phyloP scores from a whole-genome alignment of 2,797 vertebrate species.

The Pipistrellus kuhlii region DNA sequence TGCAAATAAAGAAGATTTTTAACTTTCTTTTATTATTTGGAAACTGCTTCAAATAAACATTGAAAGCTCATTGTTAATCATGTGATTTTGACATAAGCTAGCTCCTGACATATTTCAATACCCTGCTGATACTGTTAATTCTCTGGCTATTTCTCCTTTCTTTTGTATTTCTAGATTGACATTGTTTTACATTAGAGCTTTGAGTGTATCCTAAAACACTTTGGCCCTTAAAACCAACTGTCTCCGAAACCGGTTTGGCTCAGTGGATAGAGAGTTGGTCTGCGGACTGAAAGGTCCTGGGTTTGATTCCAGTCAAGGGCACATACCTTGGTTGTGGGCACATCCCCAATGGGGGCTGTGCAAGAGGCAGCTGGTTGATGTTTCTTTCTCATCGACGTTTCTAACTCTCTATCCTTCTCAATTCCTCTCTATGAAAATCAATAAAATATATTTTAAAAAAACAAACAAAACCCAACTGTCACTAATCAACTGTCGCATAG shows the following conservation, averaged over 20 bases:
- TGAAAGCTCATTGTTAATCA: not conserved
- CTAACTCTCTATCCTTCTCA: too few species aligned
- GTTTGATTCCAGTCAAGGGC: too few species aligned
- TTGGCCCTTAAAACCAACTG: not conserved
- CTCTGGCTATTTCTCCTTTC: not conserved
- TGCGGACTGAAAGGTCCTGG: too few species aligned
- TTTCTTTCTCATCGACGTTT: too few species aligned
- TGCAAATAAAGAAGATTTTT: not conserved
- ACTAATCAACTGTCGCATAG: not conserved
- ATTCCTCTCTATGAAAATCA: too few species aligned
- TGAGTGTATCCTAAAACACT: constrained; percentile 18
- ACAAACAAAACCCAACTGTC: not conserved
- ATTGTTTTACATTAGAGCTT: not conserved
- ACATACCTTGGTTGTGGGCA: too few species aligned
- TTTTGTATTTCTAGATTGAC: not conserved
- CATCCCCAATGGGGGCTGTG: too few species aligned
- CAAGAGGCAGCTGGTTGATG: too few species aligned
- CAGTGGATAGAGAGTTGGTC: too few species aligned
- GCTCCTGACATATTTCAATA: not conserved
- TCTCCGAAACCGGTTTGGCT: too few species aligned
- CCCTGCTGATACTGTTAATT: not conserved
- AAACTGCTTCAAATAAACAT: not conserved
- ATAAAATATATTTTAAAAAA: too few species aligned
- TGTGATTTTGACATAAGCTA: not conserved
- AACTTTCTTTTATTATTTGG: not conserved